Conservation (phyloP, 2,888 invertebrate species). For the Apodemia zela region DNA sequence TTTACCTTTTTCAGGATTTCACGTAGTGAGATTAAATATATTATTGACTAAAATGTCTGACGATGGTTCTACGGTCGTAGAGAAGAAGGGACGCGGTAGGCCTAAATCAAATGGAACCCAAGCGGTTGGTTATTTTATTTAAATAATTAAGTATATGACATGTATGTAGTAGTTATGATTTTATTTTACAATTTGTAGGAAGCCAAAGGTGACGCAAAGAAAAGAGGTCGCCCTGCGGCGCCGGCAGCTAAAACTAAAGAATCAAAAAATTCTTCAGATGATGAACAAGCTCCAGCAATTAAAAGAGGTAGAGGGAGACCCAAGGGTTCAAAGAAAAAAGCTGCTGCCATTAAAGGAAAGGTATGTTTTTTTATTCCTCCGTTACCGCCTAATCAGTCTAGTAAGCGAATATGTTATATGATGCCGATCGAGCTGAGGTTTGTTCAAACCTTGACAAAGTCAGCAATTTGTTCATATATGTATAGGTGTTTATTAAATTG, state of each 20-base stretch:
- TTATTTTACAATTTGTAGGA: conserved; percentile 48
- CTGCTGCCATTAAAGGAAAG: conserved; percentile 65
- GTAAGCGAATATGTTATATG: too few relatives aligned
- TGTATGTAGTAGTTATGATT: conserved; percentile 14
- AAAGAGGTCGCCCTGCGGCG: conserved; percentile 68
- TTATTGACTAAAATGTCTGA: conserved; percentile 66
- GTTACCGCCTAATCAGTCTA: too few relatives aligned
- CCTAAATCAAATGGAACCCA: conserved; percentile 76
- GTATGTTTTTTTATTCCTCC: conserved; percentile 39
- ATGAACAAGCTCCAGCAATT: conserved; percentile 75
- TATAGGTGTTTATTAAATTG: too few relatives aligned
- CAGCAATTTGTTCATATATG: too few relatives aligned
- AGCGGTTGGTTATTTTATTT: conserved; percentile 44
- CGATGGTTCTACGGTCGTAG: conserved; percentile 74
- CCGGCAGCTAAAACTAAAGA: conserved; percentile 70
- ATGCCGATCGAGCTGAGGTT: too few relatives aligned
- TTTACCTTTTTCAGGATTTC: conserved; percentile 46
- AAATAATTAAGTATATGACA: conserved; percentile 10
- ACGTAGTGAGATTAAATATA: conserved; percentile 34
- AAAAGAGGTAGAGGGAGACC: conserved; percentile 79
- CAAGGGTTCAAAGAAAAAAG: conserved; percentile 78
- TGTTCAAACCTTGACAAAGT: too few relatives aligned
- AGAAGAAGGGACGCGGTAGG: conserved; percentile 77
- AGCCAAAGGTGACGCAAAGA: conserved; percentile 71
- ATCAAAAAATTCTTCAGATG: conserved; percentile 75